Conservation (phyloP, 2,888 invertebrate genomes). For the Stegana nigrithorax region DNA sequence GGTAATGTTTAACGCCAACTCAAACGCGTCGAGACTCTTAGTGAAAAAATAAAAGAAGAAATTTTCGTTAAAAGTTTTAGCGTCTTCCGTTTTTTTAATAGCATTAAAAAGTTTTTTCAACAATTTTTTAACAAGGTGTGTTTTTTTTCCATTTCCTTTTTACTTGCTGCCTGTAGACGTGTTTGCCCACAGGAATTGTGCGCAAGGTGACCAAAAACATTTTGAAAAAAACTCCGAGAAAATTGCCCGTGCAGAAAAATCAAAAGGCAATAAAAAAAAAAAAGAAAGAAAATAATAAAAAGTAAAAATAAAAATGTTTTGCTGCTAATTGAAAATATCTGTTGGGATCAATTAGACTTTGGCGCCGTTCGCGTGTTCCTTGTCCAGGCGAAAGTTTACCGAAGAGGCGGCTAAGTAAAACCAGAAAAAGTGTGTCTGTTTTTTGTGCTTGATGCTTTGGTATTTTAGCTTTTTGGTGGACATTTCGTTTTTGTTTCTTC, state of each 20-base stretch:
- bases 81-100: constrained; percentile 51
- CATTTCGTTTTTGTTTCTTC: too few species aligned
- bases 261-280: constrained; percentile 18
- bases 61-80: constrained; percentile 33
- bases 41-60: too few species aligned
- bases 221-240: constrained; percentile 22
- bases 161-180: constrained; percentile 44
- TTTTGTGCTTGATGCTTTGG: too few species aligned
- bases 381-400: too few species aligned
- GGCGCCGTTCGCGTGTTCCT: too few species aligned
- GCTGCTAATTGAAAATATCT: constrained; percentile 68
- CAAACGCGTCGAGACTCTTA: background rate
- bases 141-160: too few species aligned
- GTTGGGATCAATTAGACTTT: constrained; percentile 67
- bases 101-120: constrained; percentile 65
- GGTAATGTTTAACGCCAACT: background rate
- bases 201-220: constrained; percentile 55
- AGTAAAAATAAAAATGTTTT: constrained; percentile 64
- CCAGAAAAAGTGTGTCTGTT: too few species aligned
- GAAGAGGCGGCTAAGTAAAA: too few species aligned
- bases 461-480: too few species aligned
- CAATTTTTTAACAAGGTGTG: too few species aligned
- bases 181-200: constrained; percentile 58
- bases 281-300: too few species aligned
- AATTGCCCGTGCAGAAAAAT: constrained; percentile 23